phyloP scores from a whole-genome alignment of 2,113 vertebrate genomes.

The Cavia porcellus region DNA sequence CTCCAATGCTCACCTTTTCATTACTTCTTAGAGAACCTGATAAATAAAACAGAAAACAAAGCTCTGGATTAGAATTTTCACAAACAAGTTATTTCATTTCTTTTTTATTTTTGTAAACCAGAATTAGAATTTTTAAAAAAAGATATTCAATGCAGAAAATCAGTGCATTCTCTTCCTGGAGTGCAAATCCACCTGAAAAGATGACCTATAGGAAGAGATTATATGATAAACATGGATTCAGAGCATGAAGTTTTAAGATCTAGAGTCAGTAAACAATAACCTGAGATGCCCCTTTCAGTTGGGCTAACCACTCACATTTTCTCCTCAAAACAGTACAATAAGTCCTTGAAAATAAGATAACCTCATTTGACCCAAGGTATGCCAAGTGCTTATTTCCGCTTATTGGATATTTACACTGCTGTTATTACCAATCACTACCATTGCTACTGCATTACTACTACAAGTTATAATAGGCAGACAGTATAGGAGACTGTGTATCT shows the following conservation, averaged over 20 bases:
- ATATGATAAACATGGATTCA: not conserved
- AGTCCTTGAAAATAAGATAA: not conserved
- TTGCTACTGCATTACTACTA: not conserved
- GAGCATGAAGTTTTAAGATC: not conserved
- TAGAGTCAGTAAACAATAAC: not conserved
- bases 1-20: not conserved
- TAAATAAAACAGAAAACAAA: not conserved
- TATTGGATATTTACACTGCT: not conserved
- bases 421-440: not conserved
- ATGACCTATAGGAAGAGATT: not conserved
- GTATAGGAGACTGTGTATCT: not conserved
- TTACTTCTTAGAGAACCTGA: not conserved
- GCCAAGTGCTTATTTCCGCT: not conserved
- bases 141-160: not conserved
- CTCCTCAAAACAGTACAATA: not conserved
- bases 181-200: not conserved
- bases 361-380: slow-evolving; percentile 11
- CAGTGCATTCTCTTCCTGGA: not conserved
- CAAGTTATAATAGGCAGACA: not conserved
- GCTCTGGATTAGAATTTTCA: not conserved
- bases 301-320: not conserved
- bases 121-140: not conserved
- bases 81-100: not conserved
- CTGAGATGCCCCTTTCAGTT: not conserved
- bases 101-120: not conserved